Evolutionary conservation across 1,140 invertebrate species (phyloP).

Genomic region (Bombus vancouverensis): DNA sequence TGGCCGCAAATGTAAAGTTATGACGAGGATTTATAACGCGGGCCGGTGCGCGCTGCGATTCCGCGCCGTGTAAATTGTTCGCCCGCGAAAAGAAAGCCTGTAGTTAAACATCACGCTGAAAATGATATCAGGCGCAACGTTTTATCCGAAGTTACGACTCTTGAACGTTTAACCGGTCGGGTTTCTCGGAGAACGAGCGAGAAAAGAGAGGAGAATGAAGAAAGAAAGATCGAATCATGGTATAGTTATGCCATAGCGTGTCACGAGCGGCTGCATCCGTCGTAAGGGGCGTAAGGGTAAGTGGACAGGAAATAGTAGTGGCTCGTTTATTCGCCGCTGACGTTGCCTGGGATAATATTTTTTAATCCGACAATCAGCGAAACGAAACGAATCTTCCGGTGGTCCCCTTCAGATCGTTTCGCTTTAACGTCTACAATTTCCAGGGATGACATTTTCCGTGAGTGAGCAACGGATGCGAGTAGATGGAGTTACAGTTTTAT

Average conservation of each 20-base stretch:
- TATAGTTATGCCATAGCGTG: not conserved
- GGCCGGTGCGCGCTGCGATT: not conserved
- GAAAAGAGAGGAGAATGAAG: not conserved
- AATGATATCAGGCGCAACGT: constrained; percentile 52
- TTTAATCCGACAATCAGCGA: constrained; percentile 57
- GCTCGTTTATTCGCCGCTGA: constrained; percentile 14
- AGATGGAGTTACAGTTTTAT: constrained; percentile 63
- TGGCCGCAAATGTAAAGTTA: constrained; percentile 78
- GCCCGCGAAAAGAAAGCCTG: constrained; percentile 53
- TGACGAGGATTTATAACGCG: constrained; percentile 76
- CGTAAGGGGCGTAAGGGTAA: not conserved
- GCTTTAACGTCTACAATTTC: constrained; percentile 63
- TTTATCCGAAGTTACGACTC: constrained; percentile 62
- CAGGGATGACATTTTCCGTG: constrained; percentile 53
- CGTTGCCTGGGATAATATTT: constrained; percentile 32
- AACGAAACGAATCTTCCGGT: constrained; percentile 35
- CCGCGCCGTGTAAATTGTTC: constrained; percentile 56
- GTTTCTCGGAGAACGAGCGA: not conserved
- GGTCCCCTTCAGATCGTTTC: constrained; percentile 11
- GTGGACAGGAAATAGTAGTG: constrained; percentile 20
- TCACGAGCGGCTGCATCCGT: not conserved
- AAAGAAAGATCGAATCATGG: not conserved
- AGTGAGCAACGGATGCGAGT: constrained; percentile 44
- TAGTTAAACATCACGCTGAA: constrained; percentile 43
- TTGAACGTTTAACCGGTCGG: not conserved